Percentiles rank a stretch among this genome's conserved stretches.
phyloP scores from a whole-genome alignment of 2,113 vertebrate genomes.

The Stigmatopora argus region DNA sequence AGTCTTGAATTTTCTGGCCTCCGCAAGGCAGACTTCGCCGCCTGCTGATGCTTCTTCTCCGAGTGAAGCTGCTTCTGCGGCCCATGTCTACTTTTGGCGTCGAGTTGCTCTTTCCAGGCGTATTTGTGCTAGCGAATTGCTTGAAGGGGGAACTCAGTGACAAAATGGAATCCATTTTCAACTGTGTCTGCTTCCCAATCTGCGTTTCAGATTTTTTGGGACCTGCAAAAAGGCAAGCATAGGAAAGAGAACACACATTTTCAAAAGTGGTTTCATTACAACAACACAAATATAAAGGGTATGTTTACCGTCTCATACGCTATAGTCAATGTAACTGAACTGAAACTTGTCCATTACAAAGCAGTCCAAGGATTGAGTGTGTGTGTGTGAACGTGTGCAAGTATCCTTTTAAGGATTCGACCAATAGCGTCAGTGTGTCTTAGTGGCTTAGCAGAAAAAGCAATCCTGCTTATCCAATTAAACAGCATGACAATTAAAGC shows the following conservation, averaged over 20 bases:
- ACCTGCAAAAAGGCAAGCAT: conserved; percentile 22
- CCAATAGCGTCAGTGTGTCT: conserved; percentile 25
- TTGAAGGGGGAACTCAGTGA: conserved; percentile 53
- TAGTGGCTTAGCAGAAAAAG: conserved; percentile 55
- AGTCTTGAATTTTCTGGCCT: conserved; percentile 59
- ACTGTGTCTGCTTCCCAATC: not conserved
- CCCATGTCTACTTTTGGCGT: conserved; percentile 21
- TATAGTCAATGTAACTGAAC: not conserved
- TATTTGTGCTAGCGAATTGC: conserved; percentile 56
- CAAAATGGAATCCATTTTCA: conserved; percentile 53
- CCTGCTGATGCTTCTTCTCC: conserved; percentile 55
- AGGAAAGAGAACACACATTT: not conserved
- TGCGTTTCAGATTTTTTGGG: not conserved
- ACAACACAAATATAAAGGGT: conserved; percentile 28
- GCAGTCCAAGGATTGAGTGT: not conserved
- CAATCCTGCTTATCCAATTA: conserved; percentile 58
- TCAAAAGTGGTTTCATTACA: not conserved
- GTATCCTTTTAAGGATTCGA: conserved; percentile 43
- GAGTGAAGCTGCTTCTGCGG: conserved; percentile 57
- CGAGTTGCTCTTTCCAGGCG: conserved; percentile 27
- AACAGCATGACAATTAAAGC: not conserved
- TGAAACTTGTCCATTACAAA: not conserved
- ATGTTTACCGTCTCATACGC: not conserved
- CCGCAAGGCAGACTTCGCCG: conserved; percentile 59
- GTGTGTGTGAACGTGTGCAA: conserved; percentile 5